Evolutionary conservation across 2,888 invertebrate genomes (phyloP).

Genomic region (Stictocephala bisonia): DNA sequence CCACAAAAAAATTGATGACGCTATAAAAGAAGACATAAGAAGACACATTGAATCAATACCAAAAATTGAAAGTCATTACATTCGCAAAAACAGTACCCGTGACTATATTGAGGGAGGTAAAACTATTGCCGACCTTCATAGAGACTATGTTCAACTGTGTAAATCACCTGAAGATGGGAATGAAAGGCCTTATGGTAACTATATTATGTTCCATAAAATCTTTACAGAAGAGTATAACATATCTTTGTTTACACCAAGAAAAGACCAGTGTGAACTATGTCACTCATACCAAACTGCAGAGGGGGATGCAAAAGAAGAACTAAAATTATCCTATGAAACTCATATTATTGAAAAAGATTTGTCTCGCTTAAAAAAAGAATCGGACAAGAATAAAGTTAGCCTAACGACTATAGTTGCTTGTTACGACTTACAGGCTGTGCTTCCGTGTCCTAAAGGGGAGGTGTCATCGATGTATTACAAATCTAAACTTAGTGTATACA

Average conservation of each 20-base stretch:
- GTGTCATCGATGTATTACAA: slow-evolving; percentile 60
- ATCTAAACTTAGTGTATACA: slow-evolving; percentile 50
- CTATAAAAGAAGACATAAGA: slow-evolving; percentile 26
- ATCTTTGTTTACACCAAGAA: slow-evolving; percentile 58
- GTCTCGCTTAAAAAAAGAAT: slow-evolving; percentile 56
- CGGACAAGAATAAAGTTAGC: slow-evolving; percentile 55
- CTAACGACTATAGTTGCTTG: slow-evolving; percentile 53
- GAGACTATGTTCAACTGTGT: slow-evolving; percentile 21
- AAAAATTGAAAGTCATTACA: slow-evolving; percentile 32
- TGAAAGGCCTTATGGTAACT: slow-evolving; percentile 32
- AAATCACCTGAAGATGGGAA: slow-evolving; percentile 29
- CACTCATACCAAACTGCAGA: slow-evolving; percentile 58
- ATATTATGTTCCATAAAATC: slow-evolving; percentile 36
- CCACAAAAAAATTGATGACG: slow-evolving; percentile 41
- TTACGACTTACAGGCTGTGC: slow-evolving; percentile 62
- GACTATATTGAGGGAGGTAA: slow-evolving; percentile 36
- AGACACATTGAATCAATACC: slow-evolving; percentile 32
- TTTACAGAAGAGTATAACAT: slow-evolving; percentile 55
- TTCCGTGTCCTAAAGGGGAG: slow-evolving; percentile 60
- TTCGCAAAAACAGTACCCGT: slow-evolving; percentile 18
- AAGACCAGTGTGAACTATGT: slow-evolving; percentile 61
- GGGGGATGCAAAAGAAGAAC: slow-evolving; percentile 54
- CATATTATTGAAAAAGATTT: slow-evolving; percentile 56
- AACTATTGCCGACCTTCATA: slow-evolving; percentile 54
- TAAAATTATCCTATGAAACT: slow-evolving; percentile 55